Conservation (phyloP, 2,113 vertebrate species). For the Sterrhoptilus dennistouni region DNA sequence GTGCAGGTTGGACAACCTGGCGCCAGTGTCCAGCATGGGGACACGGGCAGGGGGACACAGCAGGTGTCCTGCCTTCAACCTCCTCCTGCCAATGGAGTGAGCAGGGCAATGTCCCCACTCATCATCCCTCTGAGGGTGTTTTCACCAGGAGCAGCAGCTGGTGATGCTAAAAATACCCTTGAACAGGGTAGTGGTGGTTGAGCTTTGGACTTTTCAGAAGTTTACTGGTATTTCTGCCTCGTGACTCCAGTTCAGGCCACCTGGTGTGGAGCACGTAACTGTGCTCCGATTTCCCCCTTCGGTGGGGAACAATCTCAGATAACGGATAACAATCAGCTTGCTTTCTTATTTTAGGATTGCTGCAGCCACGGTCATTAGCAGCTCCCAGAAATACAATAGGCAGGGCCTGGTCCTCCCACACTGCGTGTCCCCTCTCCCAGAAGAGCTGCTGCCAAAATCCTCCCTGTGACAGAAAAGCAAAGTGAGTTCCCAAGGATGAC, state of each 20-base stretch:
- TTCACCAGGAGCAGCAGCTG: constrained; percentile 4
- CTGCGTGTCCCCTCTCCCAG: neutral
- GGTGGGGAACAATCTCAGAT: neutral
- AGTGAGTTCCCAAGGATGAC: neutral
- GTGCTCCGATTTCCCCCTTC: neutral
- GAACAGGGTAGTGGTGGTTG: neutral
- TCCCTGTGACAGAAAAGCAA: neutral
- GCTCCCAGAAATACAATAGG: constrained; percentile 23
- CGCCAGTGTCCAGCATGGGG: accelerated
- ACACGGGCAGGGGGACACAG: neutral
- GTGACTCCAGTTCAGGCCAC: neutral
- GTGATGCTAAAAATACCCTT: constrained; percentile 29
- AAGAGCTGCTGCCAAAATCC: neutral
- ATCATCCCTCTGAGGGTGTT: neutral
- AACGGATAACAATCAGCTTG: neutral
- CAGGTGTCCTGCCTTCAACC: neutral
- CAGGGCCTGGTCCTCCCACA: neutral
- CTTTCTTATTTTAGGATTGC: constrained; percentile 54
- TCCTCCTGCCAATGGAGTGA: neutral
- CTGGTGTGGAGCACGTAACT: neutral
- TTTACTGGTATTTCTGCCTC: neutral
- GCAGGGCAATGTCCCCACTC: neutral
- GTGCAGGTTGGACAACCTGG: neutral
- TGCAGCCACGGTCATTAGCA: neutral
- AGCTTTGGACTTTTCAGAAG: constrained; percentile 21